These are phyloP conservation scores for Leptinotarsa juncta DNA, from an alignment of 2,888 invertebrate genomes.

Conservation along the genomic window DNA sequence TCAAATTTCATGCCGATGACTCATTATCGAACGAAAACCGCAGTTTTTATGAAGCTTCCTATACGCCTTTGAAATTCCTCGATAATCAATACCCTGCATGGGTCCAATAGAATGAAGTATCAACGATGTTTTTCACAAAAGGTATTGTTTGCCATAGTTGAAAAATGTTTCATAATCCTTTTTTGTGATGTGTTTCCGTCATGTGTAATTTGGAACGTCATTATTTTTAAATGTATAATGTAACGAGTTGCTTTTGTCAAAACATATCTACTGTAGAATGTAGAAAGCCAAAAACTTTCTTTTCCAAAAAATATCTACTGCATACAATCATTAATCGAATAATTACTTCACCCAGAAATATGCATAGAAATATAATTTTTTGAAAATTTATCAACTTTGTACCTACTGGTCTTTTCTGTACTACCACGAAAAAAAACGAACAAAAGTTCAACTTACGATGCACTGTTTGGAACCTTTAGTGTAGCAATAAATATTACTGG, in stretches of 20 bases:
- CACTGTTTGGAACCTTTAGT: no score
- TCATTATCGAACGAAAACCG: neutral
- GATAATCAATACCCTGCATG: neutral
- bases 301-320: neutral
- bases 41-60: conserved; percentile 3
- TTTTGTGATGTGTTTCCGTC: conserved; percentile 1
- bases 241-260: neutral
- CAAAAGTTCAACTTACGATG: no score
- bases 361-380: no score
- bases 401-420: no score
- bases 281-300: no score
- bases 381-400: no score
- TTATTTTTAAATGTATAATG: neutral
- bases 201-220: neutral
- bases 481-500: no score
- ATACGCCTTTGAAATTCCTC: conserved; percentile 3
- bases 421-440: no score
- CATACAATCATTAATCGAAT: neutral
- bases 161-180: neutral
- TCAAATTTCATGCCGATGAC: neutral
- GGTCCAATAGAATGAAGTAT: neutral
- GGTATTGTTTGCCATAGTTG: neutral
- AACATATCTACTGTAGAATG: neutral
- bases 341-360: no score
- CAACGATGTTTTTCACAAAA: neutral